Evolutionary conservation across 1,140 invertebrate genomes (phyloP).

Genomic region (Chrysomallon squamiferum): DNA sequence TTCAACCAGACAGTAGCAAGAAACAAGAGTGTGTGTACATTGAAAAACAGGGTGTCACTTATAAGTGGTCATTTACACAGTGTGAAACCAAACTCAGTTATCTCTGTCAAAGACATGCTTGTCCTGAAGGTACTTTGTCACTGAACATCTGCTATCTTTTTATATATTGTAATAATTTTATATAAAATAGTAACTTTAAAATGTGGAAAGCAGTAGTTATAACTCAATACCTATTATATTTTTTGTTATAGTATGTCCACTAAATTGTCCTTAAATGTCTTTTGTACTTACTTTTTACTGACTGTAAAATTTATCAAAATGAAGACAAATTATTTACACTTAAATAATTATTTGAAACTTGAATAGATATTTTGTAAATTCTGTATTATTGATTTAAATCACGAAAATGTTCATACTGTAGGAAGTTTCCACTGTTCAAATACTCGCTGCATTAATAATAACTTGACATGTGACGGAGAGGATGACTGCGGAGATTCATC

Average conservation of each 20-base stretch:
- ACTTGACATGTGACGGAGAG: constrained; percentile 51
- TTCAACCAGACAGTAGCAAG: constrained; percentile 17
- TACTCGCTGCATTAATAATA: constrained; percentile 46
- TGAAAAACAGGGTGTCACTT: neutral
- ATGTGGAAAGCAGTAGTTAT: no score
- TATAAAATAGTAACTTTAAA: no score
- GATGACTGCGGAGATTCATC: constrained; percentile 59
- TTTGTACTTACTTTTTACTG: no score
- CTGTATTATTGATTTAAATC: neutral
- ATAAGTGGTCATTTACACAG: constrained; percentile 25
- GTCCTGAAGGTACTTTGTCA: constrained; percentile 24
- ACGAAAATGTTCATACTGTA: neutral
- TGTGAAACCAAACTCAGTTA: constrained; percentile 30
- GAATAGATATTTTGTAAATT: no score
- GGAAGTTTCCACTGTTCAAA: constrained; percentile 52
- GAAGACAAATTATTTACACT: no score
- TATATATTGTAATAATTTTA: no score
- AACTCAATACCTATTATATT: no score
- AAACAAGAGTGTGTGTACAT: constrained; percentile 23
- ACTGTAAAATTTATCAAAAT: no score
- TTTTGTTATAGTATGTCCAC: no score
- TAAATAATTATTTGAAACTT: no score
- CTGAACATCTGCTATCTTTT: no score
- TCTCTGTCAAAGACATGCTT: constrained; percentile 29
- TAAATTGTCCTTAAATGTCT: no score